Base-by-base conservation (phyloP, 2,113 vertebrate genomes). In the Baryphthengus martii region DNA sequence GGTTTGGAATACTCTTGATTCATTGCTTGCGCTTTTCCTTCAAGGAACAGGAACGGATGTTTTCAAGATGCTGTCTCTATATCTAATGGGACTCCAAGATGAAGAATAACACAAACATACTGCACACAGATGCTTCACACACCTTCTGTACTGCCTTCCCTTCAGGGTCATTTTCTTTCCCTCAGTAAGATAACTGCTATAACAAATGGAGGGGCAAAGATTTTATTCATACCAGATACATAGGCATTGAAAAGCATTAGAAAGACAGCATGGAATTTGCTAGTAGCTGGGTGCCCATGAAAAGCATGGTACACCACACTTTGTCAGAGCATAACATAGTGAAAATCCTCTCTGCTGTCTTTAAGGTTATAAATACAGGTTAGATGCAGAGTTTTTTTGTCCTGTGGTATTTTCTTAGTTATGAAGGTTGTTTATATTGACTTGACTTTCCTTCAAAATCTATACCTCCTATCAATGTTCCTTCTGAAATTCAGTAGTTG, bases 1-100 rank as follows among this genome's bases (percentile, higher is more conserved):
- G 31, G 11, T 93, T 91, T 94, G 85, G 39, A 95, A 90, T 75
- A 40, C 23, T 80, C 90, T 91, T 91, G 95, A 80, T 62, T 95
- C 85, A 95, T 83, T 86, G 65, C 79, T 70, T 70, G 58, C 20
- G 37, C 87, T 94, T 77, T 76, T 77, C 66, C 78, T 96, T 59
- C 79, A 88, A 89, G 85, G 63, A 93, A 61, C 75, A 56, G 86
- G 93, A 96, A 85, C 4, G 68, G 87, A 93, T 85, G n/a, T 59
- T 95, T 95, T 93, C 85, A 97, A 95, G 87, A 92, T 78, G 53
- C 28, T 83, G 31, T 56, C 39, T 65, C 4, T 50, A 66, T 17
- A 85, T 89, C 59, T 47, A 78, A 39, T 17, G 8, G 44, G 77
- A 59, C 28, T 37, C 66, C 62, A 47, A 81, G 28, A 35, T 56